A percentile compares a stretch with the other conserved stretches of the same genome.
These are phyloP conservation scores for Sphaerodactylus townsendi DNA, from an alignment of 2,113 vertebrate species.

Conservation along the genomic window DNA sequence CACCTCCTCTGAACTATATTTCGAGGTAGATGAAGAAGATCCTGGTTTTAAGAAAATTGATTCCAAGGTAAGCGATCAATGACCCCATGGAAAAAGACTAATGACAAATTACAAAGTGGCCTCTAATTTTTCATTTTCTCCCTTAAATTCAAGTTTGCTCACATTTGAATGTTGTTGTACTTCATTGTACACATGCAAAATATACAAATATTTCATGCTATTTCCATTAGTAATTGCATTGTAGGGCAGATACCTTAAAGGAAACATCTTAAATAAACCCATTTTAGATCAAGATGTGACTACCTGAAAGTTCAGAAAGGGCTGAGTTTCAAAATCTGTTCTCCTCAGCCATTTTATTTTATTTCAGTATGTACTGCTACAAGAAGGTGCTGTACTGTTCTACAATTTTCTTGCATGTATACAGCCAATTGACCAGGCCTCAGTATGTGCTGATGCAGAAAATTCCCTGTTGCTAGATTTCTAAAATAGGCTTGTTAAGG, in stretches of 20 bases:
- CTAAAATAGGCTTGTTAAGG: conserved; percentile 55
- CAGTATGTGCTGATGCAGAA: conserved; percentile 57
- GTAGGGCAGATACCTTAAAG: conserved; percentile 54
- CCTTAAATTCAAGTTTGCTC: conserved; percentile 11
- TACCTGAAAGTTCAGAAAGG: no score
- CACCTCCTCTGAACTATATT: conserved; percentile 94
- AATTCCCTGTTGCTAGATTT: conserved; percentile 56
- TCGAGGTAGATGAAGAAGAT: conserved; percentile 98
- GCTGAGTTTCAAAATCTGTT: conserved; percentile 47
- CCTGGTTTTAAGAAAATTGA: conserved; percentile 92
- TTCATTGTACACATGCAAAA: conserved; percentile 51
- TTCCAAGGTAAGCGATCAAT: conserved; percentile 89
- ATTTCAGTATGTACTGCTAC: conserved; percentile 36
- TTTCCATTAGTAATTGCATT: conserved; percentile 73
- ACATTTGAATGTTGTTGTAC: conserved; percentile 36
- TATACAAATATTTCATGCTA: conserved; percentile 55
- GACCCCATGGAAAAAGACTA: conserved; percentile 47
- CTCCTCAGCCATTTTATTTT: conserved; percentile 37
- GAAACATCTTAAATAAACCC: conserved; percentile 64
- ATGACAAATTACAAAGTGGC: conserved; percentile 60
- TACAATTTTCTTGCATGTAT: conserved; percentile 38
- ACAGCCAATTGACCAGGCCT: conserved; percentile 53
- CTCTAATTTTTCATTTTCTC: conserved; percentile 64
- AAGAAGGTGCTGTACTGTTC: conserved; percentile 26
- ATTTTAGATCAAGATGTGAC: conserved; percentile 58